Evolutionary conservation across 2,888 invertebrate genomes (phyloP).

Genomic region (Watsonalla cultraria): DNA sequence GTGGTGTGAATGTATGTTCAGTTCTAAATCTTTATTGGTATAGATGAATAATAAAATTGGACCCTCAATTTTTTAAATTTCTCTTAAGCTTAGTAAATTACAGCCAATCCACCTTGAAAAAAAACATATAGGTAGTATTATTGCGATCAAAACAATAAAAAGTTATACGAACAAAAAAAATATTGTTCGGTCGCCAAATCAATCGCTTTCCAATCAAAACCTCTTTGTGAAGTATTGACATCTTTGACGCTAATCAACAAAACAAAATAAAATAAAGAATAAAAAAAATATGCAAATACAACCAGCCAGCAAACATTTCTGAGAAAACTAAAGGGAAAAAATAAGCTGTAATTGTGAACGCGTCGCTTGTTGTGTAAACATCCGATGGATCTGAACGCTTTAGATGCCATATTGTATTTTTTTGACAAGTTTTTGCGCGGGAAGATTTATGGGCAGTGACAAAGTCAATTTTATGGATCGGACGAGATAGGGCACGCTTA

Average conservation of each 20-base stretch:
- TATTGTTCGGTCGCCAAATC: too few relatives aligned
- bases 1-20: too few relatives aligned
- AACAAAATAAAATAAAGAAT: slow-evolving; percentile 23
- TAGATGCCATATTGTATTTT: slow-evolving; percentile 48
- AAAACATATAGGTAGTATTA: too few relatives aligned
- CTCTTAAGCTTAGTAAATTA: too few relatives aligned
- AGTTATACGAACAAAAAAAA: too few relatives aligned
- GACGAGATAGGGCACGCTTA: slow-evolving; percentile 56
- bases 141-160: too few relatives aligned
- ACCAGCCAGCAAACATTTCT: slow-evolving; percentile 34
- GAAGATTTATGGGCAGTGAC: slow-evolving; percentile 75
- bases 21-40: too few relatives aligned
- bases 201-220: slow-evolving; percentile 1
- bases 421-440: slow-evolving; percentile 37
- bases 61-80: too few relatives aligned
- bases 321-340: slow-evolving; percentile 39
- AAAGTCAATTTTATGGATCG: slow-evolving; percentile 73
- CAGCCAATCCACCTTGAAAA: too few relatives aligned
- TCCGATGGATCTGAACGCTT: slow-evolving; percentile 53
- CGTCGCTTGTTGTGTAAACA: slow-evolving; percentile 69
- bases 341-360: slow-evolving; percentile 30
- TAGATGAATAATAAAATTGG: too few relatives aligned
- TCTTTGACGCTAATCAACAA: slow-evolving; percentile 18
- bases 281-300: slow-evolving; percentile 30
- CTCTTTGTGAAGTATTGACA: slow-evolving; percentile 29